Conservation (phyloP, 1,140 invertebrate species). For the Bombus picipes region DNA sequence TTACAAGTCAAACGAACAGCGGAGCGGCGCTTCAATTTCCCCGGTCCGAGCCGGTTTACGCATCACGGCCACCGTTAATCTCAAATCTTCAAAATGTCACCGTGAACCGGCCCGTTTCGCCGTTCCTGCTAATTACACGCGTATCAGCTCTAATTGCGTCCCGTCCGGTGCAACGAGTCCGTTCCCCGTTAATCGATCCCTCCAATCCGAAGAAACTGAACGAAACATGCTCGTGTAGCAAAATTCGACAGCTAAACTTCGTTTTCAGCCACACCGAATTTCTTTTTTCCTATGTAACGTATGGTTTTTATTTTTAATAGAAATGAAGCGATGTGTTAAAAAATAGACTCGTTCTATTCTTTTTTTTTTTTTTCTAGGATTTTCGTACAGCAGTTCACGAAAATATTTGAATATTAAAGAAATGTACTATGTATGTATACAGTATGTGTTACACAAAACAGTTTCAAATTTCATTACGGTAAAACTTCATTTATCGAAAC, state of each 20-base stretch:
- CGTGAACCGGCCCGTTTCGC: background rate
- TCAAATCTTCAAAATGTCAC: conserved; percentile 19
- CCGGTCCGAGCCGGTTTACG: background rate
- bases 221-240: background rate
- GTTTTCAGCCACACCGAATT: background rate
- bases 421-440: too few relatives aligned
- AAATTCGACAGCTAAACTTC: background rate
- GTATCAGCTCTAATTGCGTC: conserved; percentile 24
- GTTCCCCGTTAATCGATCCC: background rate
- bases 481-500: too few relatives aligned
- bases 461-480: too few relatives aligned
- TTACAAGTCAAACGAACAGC: conserved; percentile 32
- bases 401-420: too few relatives aligned
- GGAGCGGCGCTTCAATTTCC: conserved; percentile 11
- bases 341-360: background rate
- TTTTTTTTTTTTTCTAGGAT: too few relatives aligned
- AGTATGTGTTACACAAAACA: too few relatives aligned
- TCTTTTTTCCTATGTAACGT: background rate
- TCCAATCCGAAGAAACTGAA: background rate
- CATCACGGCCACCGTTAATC: conserved; percentile 3
- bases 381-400: too few relatives aligned
- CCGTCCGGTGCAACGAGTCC: background rate
- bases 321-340: background rate
- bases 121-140: conserved; percentile 27
- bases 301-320: background rate